These are phyloP conservation scores for Myopa testacea DNA, from an alignment of 2,888 invertebrate species.

Conservation along the genomic window DNA sequence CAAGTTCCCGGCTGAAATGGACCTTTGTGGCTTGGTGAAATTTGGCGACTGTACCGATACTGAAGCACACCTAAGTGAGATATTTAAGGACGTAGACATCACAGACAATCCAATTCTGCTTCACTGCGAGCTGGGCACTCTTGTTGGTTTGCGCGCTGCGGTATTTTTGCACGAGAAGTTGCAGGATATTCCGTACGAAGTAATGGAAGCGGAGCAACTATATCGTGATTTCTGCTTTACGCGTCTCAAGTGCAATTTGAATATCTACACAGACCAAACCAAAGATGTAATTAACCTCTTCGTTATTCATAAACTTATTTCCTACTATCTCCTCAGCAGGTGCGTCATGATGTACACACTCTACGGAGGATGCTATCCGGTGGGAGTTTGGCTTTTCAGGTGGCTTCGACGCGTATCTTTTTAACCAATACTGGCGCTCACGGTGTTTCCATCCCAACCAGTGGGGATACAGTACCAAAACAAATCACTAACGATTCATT, in stretches of 20 bases:
- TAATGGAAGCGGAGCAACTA: conserved; percentile 74
- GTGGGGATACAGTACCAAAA: conserved; percentile 36
- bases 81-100: conserved; percentile 78
- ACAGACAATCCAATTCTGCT: conserved; percentile 83
- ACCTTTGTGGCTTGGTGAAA: conserved; percentile 80
- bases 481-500: conserved; percentile 54
- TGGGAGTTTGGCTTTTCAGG: conserved; percentile 79
- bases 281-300: conserved; percentile 55
- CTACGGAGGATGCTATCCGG: conserved; percentile 80
- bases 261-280: conserved; percentile 74
- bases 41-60: conserved; percentile 74
- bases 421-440: conserved; percentile 71
- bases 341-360: conserved; percentile 74
- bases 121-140: conserved; percentile 71
- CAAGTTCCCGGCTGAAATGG: conserved; percentile 81
- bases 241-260: conserved; percentile 75
- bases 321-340: conserved; percentile 55
- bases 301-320: not conserved
- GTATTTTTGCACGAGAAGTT: conserved; percentile 80
- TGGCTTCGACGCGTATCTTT: conserved; percentile 75
- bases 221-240: conserved; percentile 79
- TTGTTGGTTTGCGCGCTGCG: conserved; percentile 74
- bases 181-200: conserved; percentile 75
- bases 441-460: conserved; percentile 46
- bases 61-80: conserved; percentile 74